Conservation (phyloP, 2,113 vertebrate species). For the Chelonoidis abingdonii region DNA sequence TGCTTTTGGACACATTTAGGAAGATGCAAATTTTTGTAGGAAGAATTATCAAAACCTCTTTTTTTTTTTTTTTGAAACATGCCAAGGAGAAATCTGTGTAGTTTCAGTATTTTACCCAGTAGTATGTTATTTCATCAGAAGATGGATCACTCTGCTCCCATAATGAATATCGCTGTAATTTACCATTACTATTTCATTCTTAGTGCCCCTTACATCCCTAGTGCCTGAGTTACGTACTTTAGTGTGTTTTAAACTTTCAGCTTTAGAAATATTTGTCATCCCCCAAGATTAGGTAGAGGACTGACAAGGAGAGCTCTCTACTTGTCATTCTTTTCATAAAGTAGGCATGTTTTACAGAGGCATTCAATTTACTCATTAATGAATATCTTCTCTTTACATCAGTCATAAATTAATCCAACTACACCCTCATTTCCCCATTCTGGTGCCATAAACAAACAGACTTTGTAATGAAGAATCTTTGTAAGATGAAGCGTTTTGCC, state of each 20-base stretch:
- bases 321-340: background rate
- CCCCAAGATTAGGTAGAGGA: background rate
- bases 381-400: background rate
- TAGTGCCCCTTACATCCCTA: background rate
- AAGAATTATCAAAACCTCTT: background rate
- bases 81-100: background rate
- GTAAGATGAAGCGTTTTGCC: background rate
- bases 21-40: background rate
- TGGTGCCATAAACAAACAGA: background rate
- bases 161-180: background rate
- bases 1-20: background rate
- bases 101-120: background rate
- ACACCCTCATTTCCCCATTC: background rate
- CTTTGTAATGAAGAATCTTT: background rate
- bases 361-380: background rate
- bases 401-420: background rate
- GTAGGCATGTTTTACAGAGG: background rate
- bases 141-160: constrained; percentile 5
- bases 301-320: background rate
- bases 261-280: background rate
- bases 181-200: constrained; percentile 10
- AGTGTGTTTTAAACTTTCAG: background rate
- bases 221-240: background rate
- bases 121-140: background rate
- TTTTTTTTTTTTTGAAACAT: background rate